Percentiles rank a stretch among this genome's conserved stretches.
phyloP scores from a whole-genome alignment of 2,113 vertebrate species.

The Solenodon paradoxus region DNA sequence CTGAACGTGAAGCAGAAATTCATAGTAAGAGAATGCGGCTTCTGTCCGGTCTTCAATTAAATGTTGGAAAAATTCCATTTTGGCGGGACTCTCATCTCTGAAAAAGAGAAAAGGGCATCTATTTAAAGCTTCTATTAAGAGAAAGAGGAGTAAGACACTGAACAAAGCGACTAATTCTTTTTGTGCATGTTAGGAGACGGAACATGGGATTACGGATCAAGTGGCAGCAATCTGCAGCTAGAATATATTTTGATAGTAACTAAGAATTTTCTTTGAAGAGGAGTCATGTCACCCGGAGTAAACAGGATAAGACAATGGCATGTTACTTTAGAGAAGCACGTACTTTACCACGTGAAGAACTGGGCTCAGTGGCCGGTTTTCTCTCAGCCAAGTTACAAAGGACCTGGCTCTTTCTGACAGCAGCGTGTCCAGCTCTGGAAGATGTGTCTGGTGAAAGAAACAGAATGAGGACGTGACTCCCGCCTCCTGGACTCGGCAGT shows the following conservation, averaged over 20 bases:
- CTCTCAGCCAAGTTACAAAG: conserved; percentile 95
- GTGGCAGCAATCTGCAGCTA: neutral
- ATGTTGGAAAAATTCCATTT: conserved; percentile 92
- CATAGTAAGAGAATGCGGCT: conserved; percentile 92
- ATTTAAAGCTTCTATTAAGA: neutral
- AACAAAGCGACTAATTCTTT: too few relatives aligned
- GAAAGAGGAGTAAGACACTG: neutral
- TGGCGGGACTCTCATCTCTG: conserved; percentile 92
- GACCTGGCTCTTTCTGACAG: conserved; percentile 91
- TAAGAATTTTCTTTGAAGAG: neutral
- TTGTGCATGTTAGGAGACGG: too few relatives aligned
- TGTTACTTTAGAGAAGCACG: conserved; percentile 67
- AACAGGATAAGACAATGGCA: neutral
- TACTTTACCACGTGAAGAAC: conserved; percentile 93
- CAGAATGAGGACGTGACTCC: neutral
- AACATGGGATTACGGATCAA: neutral
- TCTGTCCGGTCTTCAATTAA: conserved; percentile 96
- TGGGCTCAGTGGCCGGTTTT: conserved; percentile 88
- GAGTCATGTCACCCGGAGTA: neutral
- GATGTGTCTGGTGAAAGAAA: conserved; percentile 85
- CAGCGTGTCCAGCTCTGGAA: conserved; percentile 91
- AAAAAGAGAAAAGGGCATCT: conserved; percentile 44
- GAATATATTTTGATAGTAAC: neutral
- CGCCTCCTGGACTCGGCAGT: neutral
- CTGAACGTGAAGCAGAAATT: conserved; percentile 96